Evolutionary conservation across 2,113 vertebrate species (phyloP), one percentile per base, ranked within the genome.

Genomic region (Setophaga kirtlandii): DNA sequence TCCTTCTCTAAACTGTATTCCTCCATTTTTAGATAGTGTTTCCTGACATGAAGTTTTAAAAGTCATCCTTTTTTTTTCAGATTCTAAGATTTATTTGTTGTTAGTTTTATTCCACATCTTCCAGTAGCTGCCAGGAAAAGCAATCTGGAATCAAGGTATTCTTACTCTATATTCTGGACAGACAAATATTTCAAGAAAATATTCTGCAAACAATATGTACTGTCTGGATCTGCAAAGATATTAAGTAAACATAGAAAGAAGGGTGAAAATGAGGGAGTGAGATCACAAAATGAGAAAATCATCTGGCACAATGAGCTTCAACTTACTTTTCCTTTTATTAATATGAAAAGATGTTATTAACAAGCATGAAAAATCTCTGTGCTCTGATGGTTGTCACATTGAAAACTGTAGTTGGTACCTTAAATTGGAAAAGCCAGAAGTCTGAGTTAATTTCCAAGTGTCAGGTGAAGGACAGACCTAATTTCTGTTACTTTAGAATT

Each of bases 281-380:
- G 30, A 76, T 70, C 42, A 68, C 56, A 92, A 81, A 88, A 92
- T 83, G 31, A 86, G 59, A 86, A 89, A 91, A 92, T 84, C 74
- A 53, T 82, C 65, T 83, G 81, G 53, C 41, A 92, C n/a, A 56
- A 84, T 78, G 44, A 78, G n/a, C 69, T 92, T 94, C 49, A 84
- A 78, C 91, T 94, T 68, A 87, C 14, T 87, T 95, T 84, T 76
- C 53, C 15, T 15, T 87, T 42, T 62, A 42, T 82, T 85, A 76
- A 93, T 58, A 46, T 53, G 60, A 82, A 75, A 93, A 91, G 28
- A 68, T 73, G 18, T 41, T 59, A 82, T 60, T 92, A 94, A 82
- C 23, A 84, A 56, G 41, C 44, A 71, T 19, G 65, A 64, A 91
- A 91, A 64, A 81, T 20, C n/a, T 82, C 53, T 84, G 20, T 67